These are phyloP conservation scores for Tyrophagus putrescentiae DNA, from an alignment of 1,140 invertebrate genomes.

Conservation along the genomic window DNA sequence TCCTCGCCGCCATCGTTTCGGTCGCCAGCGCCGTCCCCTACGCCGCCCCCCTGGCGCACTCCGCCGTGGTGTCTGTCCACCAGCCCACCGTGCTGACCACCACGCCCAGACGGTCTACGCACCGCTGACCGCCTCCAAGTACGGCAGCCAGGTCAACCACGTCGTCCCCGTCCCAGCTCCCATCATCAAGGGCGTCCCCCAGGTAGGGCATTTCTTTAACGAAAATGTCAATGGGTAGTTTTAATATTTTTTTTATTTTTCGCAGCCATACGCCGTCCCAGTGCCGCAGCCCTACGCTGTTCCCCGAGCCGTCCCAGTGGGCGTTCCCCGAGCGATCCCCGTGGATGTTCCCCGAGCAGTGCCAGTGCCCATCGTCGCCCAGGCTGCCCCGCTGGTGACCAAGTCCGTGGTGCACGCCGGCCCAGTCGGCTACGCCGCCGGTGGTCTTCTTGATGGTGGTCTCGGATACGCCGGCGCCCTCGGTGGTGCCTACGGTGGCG, in stretches of 20 bases:
- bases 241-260: too few species aligned
- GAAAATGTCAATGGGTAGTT: too few species aligned
- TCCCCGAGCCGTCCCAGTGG: conserved; percentile 9
- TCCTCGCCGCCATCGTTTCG: conserved; percentile 6
- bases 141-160: neutral
- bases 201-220: too few species aligned
- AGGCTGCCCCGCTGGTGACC: neutral
- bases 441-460: conserved; percentile 3
- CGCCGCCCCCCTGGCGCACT: neutral
- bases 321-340: neutral
- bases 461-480: neutral
- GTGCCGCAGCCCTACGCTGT: conserved; percentile 8
- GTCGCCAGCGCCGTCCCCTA: neutral
- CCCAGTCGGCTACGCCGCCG: neutral
- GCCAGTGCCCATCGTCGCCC: conserved; percentile 4
- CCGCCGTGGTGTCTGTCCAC: neutral
- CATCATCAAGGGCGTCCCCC: neutral
- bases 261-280: neutral
- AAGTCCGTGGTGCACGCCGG: neutral
- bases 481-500: neutral
- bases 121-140: neutral
- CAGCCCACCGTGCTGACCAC: neutral
- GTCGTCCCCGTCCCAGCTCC: neutral
- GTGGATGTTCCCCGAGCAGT: neutral
- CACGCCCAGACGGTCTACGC: too few species aligned